Evolutionary conservation across 2,888 invertebrate genomes (phyloP).

Genomic region (Cheilosia pagana): DNA sequence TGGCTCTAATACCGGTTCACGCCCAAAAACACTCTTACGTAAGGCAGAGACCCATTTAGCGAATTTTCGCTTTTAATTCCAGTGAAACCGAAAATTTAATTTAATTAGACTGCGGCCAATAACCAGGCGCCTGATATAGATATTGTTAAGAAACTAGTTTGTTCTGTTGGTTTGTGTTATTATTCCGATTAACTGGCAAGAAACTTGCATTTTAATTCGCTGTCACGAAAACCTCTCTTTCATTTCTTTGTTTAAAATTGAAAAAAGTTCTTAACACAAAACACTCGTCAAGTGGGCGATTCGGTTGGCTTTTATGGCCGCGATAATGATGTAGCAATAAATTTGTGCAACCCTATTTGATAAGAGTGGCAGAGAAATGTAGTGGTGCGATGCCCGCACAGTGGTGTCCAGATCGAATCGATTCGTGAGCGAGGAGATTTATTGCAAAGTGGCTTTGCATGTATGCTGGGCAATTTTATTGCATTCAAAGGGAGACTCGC

Average conservation of each 20-base stretch:
- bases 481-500: slow-evolving; percentile 1
- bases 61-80: not conserved
- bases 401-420: slow-evolving; percentile 8
- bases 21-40: slow-evolving; percentile 4
- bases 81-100: slow-evolving; percentile 4
- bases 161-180: not conserved
- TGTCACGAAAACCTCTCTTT: not conserved
- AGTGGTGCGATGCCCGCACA: slow-evolving; percentile 20
- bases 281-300: not conserved
- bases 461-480: slow-evolving; percentile 39
- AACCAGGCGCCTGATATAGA: slow-evolving; percentile 1
- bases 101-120: not conserved
- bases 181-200: not conserved
- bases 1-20: slow-evolving; percentile 2
- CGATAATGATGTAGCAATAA: slow-evolving; percentile 39
- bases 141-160: not conserved
- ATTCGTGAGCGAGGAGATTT: slow-evolving; percentile 39
- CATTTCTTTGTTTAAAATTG: not conserved
- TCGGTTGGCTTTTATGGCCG: slow-evolving; percentile 19
- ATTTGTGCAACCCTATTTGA: slow-evolving; percentile 45
- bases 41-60: not conserved
- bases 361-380: slow-evolving; percentile 18
- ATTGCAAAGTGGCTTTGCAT: slow-evolving; percentile 61
- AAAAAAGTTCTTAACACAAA: not conserved
- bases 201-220: not conserved